Evolutionary conservation across 1,140 invertebrate genomes (phyloP), one percentile per base, ranked within the genome.

Genomic region (Leguminivora glycinivorella): DNA sequence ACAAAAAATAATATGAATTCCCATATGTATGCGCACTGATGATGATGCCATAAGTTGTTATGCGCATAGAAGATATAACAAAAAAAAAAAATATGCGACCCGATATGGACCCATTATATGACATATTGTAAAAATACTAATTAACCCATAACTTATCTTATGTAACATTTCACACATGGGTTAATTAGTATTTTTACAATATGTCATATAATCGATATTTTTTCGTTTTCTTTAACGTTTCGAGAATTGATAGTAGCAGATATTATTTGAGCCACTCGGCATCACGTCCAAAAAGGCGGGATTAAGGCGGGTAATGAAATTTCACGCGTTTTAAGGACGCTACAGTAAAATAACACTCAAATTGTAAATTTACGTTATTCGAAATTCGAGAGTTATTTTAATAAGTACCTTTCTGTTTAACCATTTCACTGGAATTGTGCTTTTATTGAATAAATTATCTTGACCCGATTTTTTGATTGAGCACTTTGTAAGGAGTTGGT

Each of bases 301-400:
- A 63, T 63, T 63, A 63, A 63, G 56, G 25, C 58, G 31, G n/a
- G 58, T 63, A 63, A 63, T 29, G 58, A 63, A 63, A 63, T 63
- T 63, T 63, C 58, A 63, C 58, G 58, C 58, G 29, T 63, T 63
- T 63, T 31, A 29, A n/a, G 14, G 1, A 17, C 25, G 25, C 25
- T 25, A 31, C 25, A 26, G 22, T 63, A 63, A 63, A 63, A 63
- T 63, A 63, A 19, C 58, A 63, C 26, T 63, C n/a, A 17, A 63
- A 63, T 63, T 63, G n/a, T 19, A n/a, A 63, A 17, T 31, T 58
- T 25, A 25, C 25, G 12, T 25, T 60, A 60, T 29, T 47, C 43
- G 5, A 52, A 22, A 19, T 22, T 52, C 43, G 26, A 19, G 29
- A 63, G 25, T 34, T 63, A 63, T 31, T 31, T 63, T 7, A 63